Base-by-base conservation (phyloP, 2,113 vertebrate genomes). In the Alectura lathami region DNA sequence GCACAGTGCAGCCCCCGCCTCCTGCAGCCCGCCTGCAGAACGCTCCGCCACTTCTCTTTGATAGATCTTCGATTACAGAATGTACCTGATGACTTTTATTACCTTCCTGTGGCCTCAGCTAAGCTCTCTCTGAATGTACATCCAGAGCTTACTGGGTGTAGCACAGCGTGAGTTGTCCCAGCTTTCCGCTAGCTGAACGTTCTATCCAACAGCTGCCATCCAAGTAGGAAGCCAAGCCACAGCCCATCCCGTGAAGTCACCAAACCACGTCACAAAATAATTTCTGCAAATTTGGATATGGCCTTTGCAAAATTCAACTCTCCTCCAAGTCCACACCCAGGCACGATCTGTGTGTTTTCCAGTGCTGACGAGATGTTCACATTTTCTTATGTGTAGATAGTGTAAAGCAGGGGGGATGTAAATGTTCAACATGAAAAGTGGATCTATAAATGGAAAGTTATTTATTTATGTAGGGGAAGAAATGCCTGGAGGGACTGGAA, bases 401-500 rank as follows among this genome's bases (percentile, higher is more conserved):
- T 98, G 98, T 99, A 99, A 97, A 98, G 96, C 90, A 81, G 86
- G 94, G 96, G 96, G 43, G 75, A 36, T 98, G 98, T 98, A 98
- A 98, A 98, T 98, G 98, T 98, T 97, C 96, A 97, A 91, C 94
- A 77, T 93, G 92, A 74, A 96, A 98, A 97, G 98, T 97, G 97
- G 97, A 97, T 98, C 95, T 98, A 97, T 89, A 98, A 97, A 94
- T 94, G 74, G 97, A 98, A 97, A 98, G 97, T 97, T 99, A 99
- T 99, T 99, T 99, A 99, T 99, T 97, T 99, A 98, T 98, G 97
- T 98, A 98, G 97, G 97, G 97, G 98, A 83, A 95, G 50, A 69
- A 92, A 72, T 24, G 89, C 92, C 96, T 97, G 96, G 93, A 98
- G 97, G 98, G 89, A 96, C 93, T 96, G 95, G 97, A 98, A 97